These are phyloP conservation scores for Tuta absoluta DNA, from an alignment of 2,888 invertebrate genomes.

Conservation along the genomic window DNA sequence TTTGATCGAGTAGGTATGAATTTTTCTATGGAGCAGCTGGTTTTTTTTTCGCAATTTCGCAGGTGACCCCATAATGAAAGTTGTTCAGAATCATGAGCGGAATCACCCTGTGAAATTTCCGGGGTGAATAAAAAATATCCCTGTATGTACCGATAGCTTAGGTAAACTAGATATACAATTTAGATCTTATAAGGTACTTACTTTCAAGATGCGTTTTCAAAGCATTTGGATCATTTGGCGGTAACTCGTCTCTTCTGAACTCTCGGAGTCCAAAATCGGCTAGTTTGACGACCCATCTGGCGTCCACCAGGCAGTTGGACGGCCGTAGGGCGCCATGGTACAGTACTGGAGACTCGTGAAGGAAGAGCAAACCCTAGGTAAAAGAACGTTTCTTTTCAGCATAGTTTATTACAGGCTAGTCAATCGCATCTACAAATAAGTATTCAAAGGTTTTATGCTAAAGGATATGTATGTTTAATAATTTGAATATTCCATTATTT, in stretches of 20 bases:
- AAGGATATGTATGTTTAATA: too few species aligned
- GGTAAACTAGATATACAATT: too few species aligned
- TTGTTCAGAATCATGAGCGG: too few species aligned
- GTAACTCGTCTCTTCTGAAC: slow-evolving; percentile 89
- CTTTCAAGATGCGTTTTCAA: slow-evolving; percentile 86
- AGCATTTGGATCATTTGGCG: slow-evolving; percentile 81
- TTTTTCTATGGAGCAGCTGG: too few species aligned
- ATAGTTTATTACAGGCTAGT: neutral
- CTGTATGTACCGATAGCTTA: too few species aligned
- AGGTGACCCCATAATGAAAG: too few species aligned
- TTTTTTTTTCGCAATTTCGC: too few species aligned
- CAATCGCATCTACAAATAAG: neutral
- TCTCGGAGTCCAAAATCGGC: slow-evolving; percentile 95
- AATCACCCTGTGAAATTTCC: too few species aligned
- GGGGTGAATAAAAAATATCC: too few species aligned
- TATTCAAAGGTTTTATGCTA: too few species aligned
- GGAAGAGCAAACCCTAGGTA: slow-evolving; percentile 91
- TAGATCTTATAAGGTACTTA: slow-evolving; percentile 77
- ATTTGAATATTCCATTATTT: too few species aligned
- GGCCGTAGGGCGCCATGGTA: slow-evolving; percentile 94
- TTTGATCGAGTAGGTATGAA: too few species aligned
- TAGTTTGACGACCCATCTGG: slow-evolving; percentile 96
- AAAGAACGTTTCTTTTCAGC: neutral
- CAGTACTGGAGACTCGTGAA: slow-evolving; percentile 92
- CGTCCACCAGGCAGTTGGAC: slow-evolving; percentile 96